Conservation (phyloP, 2,113 vertebrate species). For the Prunella himalayana region DNA sequence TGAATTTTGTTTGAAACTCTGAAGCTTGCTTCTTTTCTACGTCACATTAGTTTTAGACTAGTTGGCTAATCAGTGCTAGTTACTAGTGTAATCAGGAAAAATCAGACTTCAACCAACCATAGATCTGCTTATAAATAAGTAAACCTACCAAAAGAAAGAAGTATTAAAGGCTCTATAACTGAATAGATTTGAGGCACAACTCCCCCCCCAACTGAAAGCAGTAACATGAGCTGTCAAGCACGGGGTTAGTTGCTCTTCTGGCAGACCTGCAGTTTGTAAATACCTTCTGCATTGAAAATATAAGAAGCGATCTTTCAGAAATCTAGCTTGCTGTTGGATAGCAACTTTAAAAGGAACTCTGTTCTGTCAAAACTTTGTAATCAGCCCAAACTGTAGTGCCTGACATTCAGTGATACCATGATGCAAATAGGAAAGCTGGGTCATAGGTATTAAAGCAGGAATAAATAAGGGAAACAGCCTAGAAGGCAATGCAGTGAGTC, state of each 20-base stretch:
- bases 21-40: not conserved
- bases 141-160: not conserved
- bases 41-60: not conserved
- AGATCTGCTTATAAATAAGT: not conserved
- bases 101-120: not conserved
- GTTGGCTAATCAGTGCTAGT: not conserved
- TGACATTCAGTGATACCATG: not conserved
- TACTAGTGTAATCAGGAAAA: not conserved
- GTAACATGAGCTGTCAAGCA: not conserved
- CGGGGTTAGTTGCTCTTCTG: not conserved
- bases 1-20: not conserved
- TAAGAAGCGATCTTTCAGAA: not conserved
- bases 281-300: not conserved
- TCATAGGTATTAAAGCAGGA: not conserved
- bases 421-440: not conserved
- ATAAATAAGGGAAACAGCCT: not conserved
- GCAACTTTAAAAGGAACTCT: not conserved
- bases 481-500: not conserved
- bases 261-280: not conserved
- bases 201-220: not conserved
- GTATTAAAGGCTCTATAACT: not conserved
- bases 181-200: not conserved
- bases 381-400: not conserved
- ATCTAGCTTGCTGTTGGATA: not conserved
- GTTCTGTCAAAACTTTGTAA: not conserved